phyloP scores from a whole-genome alignment of 2,888 invertebrate genomes.

The Junonia oenone region DNA sequence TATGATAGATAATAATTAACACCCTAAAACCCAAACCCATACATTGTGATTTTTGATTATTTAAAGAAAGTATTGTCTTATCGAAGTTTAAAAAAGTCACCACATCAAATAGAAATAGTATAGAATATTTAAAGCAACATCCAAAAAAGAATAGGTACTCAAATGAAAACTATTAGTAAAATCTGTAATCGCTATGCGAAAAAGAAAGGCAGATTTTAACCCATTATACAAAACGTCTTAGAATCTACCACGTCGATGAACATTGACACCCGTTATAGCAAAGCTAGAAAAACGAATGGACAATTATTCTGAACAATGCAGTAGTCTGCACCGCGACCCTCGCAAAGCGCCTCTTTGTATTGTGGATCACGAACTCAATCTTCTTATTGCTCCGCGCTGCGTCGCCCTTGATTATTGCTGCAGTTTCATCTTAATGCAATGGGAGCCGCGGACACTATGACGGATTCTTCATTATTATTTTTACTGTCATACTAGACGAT shows the following conservation, averaged over 20 bases:
- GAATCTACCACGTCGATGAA: neutral
- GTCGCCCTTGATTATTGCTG: constrained; percentile 26
- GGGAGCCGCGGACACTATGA: neutral
- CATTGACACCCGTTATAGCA: neutral
- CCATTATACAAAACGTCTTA: neutral
- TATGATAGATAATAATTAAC: no score
- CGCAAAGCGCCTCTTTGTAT: constrained; percentile 35
- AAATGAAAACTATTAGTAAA: no score
- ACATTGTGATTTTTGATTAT: no score
- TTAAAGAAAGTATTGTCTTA: no score
- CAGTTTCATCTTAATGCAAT: constrained; percentile 5
- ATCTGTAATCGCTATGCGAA: no score
- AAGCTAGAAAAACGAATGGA: neutral
- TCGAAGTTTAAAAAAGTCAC: no score
- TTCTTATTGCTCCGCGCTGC: constrained; percentile 38
- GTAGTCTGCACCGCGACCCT: neutral
- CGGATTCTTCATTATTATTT: neutral
- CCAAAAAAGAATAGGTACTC: no score
- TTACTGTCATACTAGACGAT: neutral
- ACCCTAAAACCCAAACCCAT: no score
- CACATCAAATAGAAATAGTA: no score
- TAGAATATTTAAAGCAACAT: no score
- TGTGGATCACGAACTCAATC: constrained; percentile 53
- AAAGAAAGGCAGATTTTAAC: neutral
- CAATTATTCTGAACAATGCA: neutral